phyloP scores from a whole-genome alignment of 2,113 vertebrate genomes.

The Pionites leucogaster region DNA sequence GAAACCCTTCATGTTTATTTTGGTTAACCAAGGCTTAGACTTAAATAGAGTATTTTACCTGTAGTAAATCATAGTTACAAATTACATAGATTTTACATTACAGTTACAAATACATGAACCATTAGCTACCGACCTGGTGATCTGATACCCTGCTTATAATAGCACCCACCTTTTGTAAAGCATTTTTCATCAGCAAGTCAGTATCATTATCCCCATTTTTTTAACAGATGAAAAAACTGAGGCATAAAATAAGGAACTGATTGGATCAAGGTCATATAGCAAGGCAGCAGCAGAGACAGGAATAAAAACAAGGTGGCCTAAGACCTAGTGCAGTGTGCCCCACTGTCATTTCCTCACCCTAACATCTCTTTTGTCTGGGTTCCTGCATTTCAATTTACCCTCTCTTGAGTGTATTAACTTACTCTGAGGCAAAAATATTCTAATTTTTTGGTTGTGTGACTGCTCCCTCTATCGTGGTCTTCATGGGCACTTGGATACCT shows the following conservation, averaged over 20 bases:
- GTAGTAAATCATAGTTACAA: conserved; percentile 23
- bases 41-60: not conserved
- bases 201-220: conserved; percentile 59
- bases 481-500: not conserved
- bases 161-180: conserved; percentile 42
- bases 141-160: conserved; percentile 40
- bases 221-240: conserved; percentile 59
- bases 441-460: not conserved
- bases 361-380: conserved; percentile 23
- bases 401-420: conserved; percentile 13
- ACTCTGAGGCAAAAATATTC: conserved; percentile 23
- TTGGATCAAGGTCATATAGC: conserved; percentile 55
- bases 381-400: conserved; percentile 45
- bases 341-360: conserved; percentile 48
- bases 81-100: conserved; percentile 26
- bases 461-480: not conserved
- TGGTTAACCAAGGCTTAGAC: not conserved
- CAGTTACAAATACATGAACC: conserved; percentile 48
- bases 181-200: conserved; percentile 52
- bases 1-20: conserved; percentile 12
- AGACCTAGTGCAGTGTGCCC: conserved; percentile 22
- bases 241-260: conserved; percentile 52
- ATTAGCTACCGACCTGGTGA: conserved; percentile 25
- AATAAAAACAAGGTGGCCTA: conserved; percentile 60
- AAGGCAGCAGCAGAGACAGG: conserved; percentile 38